Evolutionary conservation across 2,113 vertebrate genomes (phyloP).

Genomic region (Hippocampus zosterae): DNA sequence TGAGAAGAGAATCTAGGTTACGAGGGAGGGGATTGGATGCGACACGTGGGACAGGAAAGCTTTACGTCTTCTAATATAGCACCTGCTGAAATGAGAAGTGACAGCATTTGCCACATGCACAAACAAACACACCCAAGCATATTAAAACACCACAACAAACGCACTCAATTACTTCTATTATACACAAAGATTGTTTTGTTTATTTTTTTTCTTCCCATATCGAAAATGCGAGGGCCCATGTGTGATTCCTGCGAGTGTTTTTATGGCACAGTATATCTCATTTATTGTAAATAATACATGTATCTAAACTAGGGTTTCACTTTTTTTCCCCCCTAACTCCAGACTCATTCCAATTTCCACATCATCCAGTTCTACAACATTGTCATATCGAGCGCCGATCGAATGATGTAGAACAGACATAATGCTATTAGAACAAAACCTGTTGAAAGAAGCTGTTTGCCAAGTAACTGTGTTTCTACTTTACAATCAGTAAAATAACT

Average conservation of each 20-base stretch:
- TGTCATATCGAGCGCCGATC: neutral
- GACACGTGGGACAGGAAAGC: conserved; percentile 56
- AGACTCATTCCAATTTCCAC: neutral
- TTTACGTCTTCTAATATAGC: conserved; percentile 35
- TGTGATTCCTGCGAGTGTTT: neutral
- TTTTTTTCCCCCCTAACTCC: neutral
- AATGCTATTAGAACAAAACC: neutral
- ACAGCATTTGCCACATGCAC: conserved; percentile 29
- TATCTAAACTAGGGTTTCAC: neutral
- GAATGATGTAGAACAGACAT: too few species aligned
- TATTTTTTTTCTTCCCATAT: neutral
- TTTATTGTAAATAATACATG: neutral
- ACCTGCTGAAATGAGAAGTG: conserved; percentile 35
- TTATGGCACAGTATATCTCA: neutral
- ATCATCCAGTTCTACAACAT: neutral
- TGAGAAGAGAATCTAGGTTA: conserved; percentile 52
- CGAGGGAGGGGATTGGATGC: conserved; percentile 41
- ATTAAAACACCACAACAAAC: conserved; percentile 1
- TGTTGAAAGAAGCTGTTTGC: neutral
- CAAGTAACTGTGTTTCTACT: neutral
- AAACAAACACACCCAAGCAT: conserved; percentile 17
- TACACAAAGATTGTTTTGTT: neutral
- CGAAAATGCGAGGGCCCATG: neutral
- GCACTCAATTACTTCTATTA: neutral
- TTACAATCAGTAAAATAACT: neutral